These are phyloP conservation scores for Zaprionus taronus DNA, from an alignment of 1,140 invertebrate species.

Conservation along the genomic window DNA sequence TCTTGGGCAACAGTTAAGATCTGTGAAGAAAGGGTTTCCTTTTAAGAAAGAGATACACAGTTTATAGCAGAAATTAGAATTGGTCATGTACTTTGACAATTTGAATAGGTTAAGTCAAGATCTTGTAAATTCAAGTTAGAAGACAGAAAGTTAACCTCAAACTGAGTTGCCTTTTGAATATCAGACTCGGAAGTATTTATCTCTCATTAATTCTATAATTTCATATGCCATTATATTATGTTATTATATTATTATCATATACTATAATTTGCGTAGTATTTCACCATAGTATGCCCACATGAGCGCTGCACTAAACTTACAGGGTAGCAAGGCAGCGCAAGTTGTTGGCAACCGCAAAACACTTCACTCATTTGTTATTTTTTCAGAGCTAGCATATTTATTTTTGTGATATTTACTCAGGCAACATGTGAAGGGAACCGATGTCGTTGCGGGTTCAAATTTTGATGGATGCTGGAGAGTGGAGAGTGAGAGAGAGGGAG, in stretches of 20 bases:
- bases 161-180: too few species aligned
- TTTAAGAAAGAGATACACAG: too few species aligned
- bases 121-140: too few species aligned
- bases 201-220: too few species aligned
- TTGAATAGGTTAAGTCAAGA: too few species aligned
- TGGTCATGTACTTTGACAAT: too few species aligned
- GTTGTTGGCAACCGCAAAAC: neutral
- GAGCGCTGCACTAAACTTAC: neutral
- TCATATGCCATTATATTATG: neutral
- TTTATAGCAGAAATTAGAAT: too few species aligned
- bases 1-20: too few species aligned
- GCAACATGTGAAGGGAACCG: slow-evolving; percentile 2
- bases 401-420: slow-evolving; percentile 29
- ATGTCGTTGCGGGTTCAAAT: neutral
- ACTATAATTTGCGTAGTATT: neutral
- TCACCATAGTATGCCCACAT: neutral
- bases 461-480: neutral
- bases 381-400: slow-evolving; percentile 13
- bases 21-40: too few species aligned
- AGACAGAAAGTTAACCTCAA: too few species aligned
- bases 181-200: too few species aligned
- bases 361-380: neutral
- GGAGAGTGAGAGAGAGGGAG: neutral
- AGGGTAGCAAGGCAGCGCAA: neutral
- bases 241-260: neutral